phyloP scores from a whole-genome alignment of 2,797 vertebrate genomes.

The Pogoniulus pusillus region DNA sequence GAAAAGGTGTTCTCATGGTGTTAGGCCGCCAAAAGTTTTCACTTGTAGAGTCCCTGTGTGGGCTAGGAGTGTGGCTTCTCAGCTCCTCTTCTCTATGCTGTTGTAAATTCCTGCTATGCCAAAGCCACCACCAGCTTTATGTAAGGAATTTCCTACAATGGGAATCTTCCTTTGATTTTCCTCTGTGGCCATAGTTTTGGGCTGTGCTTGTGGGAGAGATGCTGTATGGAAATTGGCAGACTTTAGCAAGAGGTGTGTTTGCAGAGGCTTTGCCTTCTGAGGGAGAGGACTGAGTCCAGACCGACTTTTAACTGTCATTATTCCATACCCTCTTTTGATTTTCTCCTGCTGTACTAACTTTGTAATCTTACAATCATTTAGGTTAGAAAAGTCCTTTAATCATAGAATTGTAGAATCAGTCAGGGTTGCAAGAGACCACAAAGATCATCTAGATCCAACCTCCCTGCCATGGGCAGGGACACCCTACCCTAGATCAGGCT shows the following conservation, averaged over 20 bases:
- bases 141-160: background rate
- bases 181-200: background rate
- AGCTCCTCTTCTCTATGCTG: rapidly evolving
- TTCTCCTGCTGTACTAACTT: background rate
- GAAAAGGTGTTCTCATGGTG: background rate
- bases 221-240: background rate
- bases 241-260: background rate
- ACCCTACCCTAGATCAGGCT: too few relatives aligned
- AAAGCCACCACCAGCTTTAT: background rate
- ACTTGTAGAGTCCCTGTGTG: background rate
- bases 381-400: background rate
- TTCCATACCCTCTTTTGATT: background rate
- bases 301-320: background rate
- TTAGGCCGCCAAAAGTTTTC: background rate
- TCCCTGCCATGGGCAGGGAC: too few relatives aligned
- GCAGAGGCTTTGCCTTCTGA: background rate
- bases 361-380: background rate
- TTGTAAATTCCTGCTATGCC: background rate
- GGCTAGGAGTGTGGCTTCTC: background rate
- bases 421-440: too few relatives aligned
- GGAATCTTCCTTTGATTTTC: background rate
- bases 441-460: too few relatives aligned
- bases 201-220: background rate
- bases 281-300: background rate
- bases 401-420: too few relatives aligned